These are phyloP conservation scores for Lophius americanus DNA, from an alignment of 2,797 vertebrate genomes.

Conservation along the genomic window DNA sequence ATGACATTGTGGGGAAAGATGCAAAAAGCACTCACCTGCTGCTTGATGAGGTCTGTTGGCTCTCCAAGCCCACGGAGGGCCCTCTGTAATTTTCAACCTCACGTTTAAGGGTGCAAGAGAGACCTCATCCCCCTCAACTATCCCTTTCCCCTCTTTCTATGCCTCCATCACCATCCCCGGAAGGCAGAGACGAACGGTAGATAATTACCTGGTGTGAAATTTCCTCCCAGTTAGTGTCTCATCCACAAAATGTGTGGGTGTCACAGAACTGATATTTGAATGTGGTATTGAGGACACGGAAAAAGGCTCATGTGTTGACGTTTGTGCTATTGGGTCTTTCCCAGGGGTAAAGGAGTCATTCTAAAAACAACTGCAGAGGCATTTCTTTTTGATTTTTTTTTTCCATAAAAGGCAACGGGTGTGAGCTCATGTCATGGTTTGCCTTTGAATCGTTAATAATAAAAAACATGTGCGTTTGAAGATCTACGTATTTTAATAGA, in stretches of 20 bases:
- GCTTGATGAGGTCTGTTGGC: constrained; percentile 79
- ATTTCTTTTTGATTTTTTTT: constrained; percentile 24
- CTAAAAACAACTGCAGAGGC: constrained; percentile 48
- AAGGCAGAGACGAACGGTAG: constrained; percentile 65
- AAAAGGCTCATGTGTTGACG: constrained; percentile 40
- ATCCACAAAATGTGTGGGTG: constrained; percentile 47
- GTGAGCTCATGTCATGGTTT: constrained; percentile 20
- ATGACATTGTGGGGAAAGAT: constrained; percentile 63
- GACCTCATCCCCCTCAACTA: constrained; percentile 29
- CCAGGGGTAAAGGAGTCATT: constrained; percentile 35
- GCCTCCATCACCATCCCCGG: constrained; percentile 48
- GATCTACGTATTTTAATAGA: neutral
- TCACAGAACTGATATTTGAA: constrained; percentile 60
- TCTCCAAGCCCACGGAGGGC: constrained; percentile 67
- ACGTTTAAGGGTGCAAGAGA: constrained; percentile 61
- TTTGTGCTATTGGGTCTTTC: constrained; percentile 51
- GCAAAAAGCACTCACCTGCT: constrained; percentile 70
- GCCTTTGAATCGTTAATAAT: constrained; percentile 28
- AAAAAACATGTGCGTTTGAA: neutral
- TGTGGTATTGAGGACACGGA: constrained; percentile 53
- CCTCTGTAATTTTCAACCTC: constrained; percentile 76
- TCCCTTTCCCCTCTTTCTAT: neutral
- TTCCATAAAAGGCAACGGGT: constrained; percentile 24
- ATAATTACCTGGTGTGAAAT: constrained; percentile 80
- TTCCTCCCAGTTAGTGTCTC: constrained; percentile 46